Conservation (phyloP, 2,888 invertebrate species). For the Hypsopygia costalis region DNA sequence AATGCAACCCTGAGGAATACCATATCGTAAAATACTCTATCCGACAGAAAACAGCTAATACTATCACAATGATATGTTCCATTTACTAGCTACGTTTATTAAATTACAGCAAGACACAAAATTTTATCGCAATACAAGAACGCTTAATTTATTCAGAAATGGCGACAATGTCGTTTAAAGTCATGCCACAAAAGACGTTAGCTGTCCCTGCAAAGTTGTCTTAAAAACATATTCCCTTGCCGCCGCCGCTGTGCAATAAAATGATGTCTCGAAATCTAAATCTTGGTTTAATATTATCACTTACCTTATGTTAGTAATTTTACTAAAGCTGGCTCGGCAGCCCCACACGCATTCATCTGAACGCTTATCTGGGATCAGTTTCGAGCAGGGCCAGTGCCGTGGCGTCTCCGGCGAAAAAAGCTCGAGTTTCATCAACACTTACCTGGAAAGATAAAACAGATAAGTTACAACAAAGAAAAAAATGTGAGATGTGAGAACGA, state of each 20-base stretch:
- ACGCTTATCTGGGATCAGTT: conserved; percentile 19
- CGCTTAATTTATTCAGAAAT: conserved; percentile 2
- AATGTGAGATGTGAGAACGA: conserved; percentile 26
- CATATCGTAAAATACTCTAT: neutral
- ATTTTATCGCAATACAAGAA: neutral
- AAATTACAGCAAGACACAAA: neutral
- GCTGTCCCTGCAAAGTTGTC: neutral
- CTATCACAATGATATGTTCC: neutral
- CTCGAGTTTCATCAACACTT: conserved; percentile 64
- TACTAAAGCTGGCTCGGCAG: neutral
- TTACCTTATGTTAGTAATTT: conserved; percentile 2
- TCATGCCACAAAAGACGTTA: neutral
- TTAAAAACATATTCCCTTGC: neutral
- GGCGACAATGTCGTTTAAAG: neutral
- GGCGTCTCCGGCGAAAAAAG: conserved; percentile 21
- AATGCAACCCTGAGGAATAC: neutral
- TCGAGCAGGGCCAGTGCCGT: conserved; percentile 7
- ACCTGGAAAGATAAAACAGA: conserved; percentile 69
- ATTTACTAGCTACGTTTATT: neutral
- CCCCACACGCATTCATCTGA: neutral
- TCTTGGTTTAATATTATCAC: neutral
- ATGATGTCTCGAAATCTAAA: neutral
- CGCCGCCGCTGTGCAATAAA: neutral
- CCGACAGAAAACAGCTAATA: neutral
- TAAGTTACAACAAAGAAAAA: conserved; percentile 38